A percentile compares a stretch with the other conserved stretches of the same genome.
phyloP scores from a whole-genome alignment of 2,113 vertebrate genomes.

The Atrichornis clamosus region DNA sequence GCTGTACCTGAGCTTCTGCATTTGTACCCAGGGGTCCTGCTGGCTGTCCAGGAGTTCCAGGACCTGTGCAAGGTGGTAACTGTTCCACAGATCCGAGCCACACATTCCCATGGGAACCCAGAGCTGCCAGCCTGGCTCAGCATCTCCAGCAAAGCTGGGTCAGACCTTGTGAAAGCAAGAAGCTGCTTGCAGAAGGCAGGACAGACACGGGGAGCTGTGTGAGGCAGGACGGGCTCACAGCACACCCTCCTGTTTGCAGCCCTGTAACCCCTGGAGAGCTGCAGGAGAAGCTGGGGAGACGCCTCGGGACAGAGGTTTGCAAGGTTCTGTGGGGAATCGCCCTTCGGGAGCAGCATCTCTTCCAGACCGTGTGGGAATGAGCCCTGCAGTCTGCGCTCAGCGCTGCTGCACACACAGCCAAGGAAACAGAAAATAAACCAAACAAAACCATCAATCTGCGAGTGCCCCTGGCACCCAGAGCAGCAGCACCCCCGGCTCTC shows the following conservation, averaged over 20 bases:
- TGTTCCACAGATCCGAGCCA: accelerated
- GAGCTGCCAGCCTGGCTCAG: neutral
- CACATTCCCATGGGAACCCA: accelerated
- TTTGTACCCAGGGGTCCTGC: accelerated
- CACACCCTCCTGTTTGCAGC: accelerated
- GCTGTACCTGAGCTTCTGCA: neutral
- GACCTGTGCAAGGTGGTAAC: neutral
- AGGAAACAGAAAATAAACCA: neutral
- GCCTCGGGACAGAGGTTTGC: neutral
- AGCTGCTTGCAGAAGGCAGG: neutral
- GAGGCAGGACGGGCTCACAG: neutral
- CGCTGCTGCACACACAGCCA: accelerated
- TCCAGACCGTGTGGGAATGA: accelerated
- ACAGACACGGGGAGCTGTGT: neutral
- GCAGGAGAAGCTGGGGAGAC: accelerated
- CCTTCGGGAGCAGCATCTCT: no score
- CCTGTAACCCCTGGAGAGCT: accelerated
- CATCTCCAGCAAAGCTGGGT: neutral
- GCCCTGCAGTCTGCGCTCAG: neutral
- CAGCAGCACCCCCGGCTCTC: neutral
- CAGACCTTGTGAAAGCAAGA: neutral
- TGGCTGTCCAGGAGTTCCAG: neutral
- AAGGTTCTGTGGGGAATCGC: accelerated
- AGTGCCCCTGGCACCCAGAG: neutral
- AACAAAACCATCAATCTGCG: accelerated